These are phyloP conservation scores for Megastigmus dorsalis DNA, from an alignment of 2,888 invertebrate genomes.

Conservation along the genomic window DNA sequence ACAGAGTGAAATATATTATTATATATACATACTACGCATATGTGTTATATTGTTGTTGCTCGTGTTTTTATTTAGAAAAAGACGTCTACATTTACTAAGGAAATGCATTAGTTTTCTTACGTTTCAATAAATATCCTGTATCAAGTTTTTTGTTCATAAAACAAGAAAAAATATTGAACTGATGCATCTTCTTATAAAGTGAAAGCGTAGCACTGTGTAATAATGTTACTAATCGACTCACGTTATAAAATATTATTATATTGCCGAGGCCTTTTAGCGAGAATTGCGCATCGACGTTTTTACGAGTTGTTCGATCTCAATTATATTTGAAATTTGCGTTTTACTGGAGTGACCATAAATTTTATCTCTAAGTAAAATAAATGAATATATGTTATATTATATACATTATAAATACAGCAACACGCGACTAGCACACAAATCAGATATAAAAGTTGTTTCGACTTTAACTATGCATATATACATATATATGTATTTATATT, in stretches of 20 bases:
- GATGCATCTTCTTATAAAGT: too few relatives aligned
- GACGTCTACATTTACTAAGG: conserved; percentile 11
- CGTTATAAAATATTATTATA: conserved; percentile 3
- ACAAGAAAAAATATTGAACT: too few relatives aligned
- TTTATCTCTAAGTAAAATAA: neutral
- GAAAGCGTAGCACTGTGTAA: neutral
- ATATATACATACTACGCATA: conserved; percentile 24
- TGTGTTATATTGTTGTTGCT: conserved; percentile 30
- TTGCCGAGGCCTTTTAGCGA: conserved; percentile 9
- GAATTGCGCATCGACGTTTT: neutral
- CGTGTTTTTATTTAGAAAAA: conserved; percentile 10
- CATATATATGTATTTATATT: neutral
- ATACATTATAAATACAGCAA: neutral
- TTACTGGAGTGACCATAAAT: neutral
- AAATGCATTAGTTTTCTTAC: neutral
- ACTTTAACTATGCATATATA: neutral
- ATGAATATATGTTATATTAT: neutral
- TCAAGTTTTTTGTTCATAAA: too few relatives aligned
- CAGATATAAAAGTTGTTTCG: too few relatives aligned
- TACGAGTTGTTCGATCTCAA: conserved; percentile 1
- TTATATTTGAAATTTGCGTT: neutral
- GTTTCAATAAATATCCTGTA: too few relatives aligned
- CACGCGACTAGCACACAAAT: too few relatives aligned
- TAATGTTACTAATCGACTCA: neutral
- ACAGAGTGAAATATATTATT: neutral